These are phyloP conservation scores for Uloborus plumipes DNA, from an alignment of 2,888 invertebrate genomes.

Conservation along the genomic window DNA sequence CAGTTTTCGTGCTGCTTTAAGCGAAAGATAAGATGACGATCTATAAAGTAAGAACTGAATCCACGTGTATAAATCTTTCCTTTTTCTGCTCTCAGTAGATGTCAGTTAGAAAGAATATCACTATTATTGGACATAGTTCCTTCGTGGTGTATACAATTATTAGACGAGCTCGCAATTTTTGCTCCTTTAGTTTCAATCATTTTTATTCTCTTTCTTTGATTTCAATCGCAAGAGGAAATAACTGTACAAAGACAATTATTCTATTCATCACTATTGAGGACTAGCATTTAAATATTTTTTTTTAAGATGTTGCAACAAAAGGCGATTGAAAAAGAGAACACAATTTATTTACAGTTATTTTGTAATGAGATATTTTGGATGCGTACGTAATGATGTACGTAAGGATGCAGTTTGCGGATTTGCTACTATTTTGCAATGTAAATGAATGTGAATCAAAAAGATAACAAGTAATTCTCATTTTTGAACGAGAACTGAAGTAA, in stretches of 20 bases:
- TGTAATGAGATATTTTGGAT: too few species aligned
- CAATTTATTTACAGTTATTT: too few species aligned
- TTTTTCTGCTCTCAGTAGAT: background rate
- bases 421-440: too few species aligned
- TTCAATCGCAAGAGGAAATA: too few species aligned
- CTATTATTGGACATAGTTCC: background rate
- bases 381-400: too few species aligned
- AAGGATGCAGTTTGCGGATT: too few species aligned
- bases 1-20: constrained; percentile 3
- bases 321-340: too few species aligned
- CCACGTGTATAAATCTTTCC: background rate
- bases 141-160: background rate
- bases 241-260: too few species aligned
- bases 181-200: background rate
- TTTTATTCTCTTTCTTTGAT: background rate
- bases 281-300: background rate
- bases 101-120: background rate
- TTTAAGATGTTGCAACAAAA: too few species aligned
- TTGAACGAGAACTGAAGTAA: too few species aligned
- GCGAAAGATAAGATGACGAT: constrained; percentile 27
- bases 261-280: background rate
- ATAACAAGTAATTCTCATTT: too few species aligned
- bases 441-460: too few species aligned
- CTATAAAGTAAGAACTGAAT: constrained; percentile 31
- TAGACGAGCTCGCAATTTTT: background rate